These are phyloP conservation scores for Dendrolimus punctatus DNA, from an alignment of 1,140 invertebrate species.

Conservation along the genomic window DNA sequence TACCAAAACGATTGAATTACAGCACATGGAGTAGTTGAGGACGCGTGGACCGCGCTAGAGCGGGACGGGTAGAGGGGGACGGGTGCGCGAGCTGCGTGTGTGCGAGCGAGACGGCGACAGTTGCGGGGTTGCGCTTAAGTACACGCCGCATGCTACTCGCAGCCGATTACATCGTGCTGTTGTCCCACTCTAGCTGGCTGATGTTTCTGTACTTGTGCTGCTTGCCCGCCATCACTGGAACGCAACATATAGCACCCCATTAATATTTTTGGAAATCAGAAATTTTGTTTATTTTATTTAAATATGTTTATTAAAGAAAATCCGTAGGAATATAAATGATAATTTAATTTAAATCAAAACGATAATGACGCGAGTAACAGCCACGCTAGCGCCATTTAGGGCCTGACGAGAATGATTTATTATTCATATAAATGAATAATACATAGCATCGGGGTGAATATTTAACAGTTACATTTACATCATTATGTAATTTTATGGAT, in stretches of 20 bases:
- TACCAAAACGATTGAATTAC: not conserved
- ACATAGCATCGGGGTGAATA: too few species aligned
- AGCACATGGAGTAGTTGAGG: not conserved
- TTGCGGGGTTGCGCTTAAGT: conserved; percentile 24
- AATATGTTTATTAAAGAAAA: too few species aligned
- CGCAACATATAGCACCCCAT: conserved; percentile 2
- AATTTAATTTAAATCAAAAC: too few species aligned
- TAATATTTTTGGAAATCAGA: conserved; percentile 1
- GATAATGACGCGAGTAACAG: too few species aligned
- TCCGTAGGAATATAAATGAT: too few species aligned
- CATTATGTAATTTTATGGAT: too few species aligned
- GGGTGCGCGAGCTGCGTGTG: conserved; percentile 10
- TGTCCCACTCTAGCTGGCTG: conserved; percentile 80
- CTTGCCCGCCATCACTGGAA: conserved; percentile 58
- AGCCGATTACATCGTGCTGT: conserved; percentile 77
- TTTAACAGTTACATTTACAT: too few species aligned
- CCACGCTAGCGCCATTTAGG: too few species aligned
- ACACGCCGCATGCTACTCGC: conserved; percentile 22
- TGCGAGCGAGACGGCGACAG: conserved; percentile 20
- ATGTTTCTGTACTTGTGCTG: conserved; percentile 77
- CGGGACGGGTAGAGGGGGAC: not conserved
- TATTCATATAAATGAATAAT: too few species aligned
- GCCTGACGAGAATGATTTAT: too few species aligned
- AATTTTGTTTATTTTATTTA: too few species aligned
- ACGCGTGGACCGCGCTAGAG: not conserved